A percentile compares a stretch with the other conserved stretches of the same genome.
These are phyloP conservation scores for Desmodus rotundus DNA, from an alignment of 2,113 vertebrate genomes.

Conservation along the genomic window DNA sequence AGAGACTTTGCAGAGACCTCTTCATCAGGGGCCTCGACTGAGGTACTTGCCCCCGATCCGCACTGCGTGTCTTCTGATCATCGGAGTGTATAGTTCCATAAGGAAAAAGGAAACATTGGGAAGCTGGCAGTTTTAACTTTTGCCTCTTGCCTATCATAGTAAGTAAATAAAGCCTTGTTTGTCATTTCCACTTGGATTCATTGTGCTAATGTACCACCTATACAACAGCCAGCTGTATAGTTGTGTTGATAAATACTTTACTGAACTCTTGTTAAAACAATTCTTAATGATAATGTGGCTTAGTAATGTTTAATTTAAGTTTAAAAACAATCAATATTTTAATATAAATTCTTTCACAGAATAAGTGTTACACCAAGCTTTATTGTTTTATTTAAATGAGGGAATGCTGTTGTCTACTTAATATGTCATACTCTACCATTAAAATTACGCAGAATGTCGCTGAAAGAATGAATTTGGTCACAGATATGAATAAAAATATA, in stretches of 20 bases:
- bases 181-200: not conserved
- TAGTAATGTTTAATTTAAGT: conserved; percentile 26
- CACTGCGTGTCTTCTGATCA: not conserved
- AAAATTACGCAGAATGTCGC: not conserved
- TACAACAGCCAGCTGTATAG: not conserved
- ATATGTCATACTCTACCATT: not conserved
- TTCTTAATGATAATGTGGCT: not conserved
- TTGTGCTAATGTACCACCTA: not conserved
- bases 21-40: not conserved
- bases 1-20: not conserved
- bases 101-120: not conserved
- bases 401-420: conserved; percentile 8
- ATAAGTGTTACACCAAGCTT: not conserved
- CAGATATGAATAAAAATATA: conserved; percentile 21
- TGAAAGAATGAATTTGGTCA: not conserved
- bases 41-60: not conserved
- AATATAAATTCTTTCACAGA: not conserved
- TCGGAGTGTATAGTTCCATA: not conserved
- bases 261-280: not conserved
- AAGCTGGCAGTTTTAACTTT: not conserved
- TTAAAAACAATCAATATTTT: not conserved
- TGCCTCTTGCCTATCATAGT: not conserved
- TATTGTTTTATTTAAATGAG: conserved; percentile 21
- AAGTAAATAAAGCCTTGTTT: not conserved
- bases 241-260: conserved; percentile 15